Base-by-base conservation (phyloP, 2,113 vertebrate genomes). In the Protobothrops flavoviridis region DNA sequence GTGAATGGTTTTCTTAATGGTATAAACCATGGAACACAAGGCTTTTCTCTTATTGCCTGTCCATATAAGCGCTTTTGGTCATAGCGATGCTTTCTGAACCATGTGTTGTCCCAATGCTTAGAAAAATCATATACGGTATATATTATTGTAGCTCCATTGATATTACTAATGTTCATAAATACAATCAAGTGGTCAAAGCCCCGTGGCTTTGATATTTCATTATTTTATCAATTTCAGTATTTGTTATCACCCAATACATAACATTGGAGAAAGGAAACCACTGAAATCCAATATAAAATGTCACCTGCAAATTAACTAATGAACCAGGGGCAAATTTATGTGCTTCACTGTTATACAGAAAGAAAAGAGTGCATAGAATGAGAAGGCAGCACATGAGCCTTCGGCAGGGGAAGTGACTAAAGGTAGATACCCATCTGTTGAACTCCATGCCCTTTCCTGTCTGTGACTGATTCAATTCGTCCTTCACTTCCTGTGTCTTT, bases 321-420 rank as follows among this genome's bases (percentile, higher is more conserved):
- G 87, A 91, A 93, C 43, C 55, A 87, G 92, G 61, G 85, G 59
- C 56, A 61, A 0, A 7, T 45, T 87, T 86, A n/a, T 21, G 21
- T 64, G 43, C 85, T 55, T 92, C 85, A 95, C 87, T 91, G 92
- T 91, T 94, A 90, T 85, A 90, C 6, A 2, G 64, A 74, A n/a
- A 74, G 29, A 74, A 74, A n/a, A 69, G 61, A 33, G 64, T 17
- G 7, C 39, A 4, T 0, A 43, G 29, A n/a, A 0, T 95, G 96
- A 96, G 95, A 98, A 98, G 97, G 98, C 98, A 98, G 97, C 97
- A 96, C 43, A 97, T 95, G 96, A 97, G 96, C 93, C 97, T 96
- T 95, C 96, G 23, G 97, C 97, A 97, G 97, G 97, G 96, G 97
- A 97, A 96, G 87, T 96, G 97, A 97, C 95, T 96, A 48, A 88